These are phyloP conservation scores for Spodoptera picta DNA, from an alignment of 2,888 invertebrate species.

Conservation along the genomic window DNA sequence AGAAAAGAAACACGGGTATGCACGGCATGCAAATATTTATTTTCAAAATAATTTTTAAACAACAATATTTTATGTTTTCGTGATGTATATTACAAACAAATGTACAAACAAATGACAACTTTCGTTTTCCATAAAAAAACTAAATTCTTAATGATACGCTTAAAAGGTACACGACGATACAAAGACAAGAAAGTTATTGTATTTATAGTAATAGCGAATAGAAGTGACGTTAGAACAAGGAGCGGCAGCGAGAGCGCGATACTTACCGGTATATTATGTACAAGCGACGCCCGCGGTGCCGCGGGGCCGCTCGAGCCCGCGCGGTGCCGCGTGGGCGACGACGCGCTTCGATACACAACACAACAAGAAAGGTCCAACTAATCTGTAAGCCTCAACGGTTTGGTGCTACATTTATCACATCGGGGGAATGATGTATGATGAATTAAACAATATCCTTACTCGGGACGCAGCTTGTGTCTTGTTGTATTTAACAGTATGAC, in stretches of 20 bases:
- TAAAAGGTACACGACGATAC: slow-evolving; percentile 54
- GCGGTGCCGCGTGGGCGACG: slow-evolving; percentile 1
- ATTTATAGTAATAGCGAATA: slow-evolving; percentile 21
- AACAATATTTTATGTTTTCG: slow-evolving; percentile 83
- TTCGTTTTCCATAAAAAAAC: slow-evolving; percentile 83
- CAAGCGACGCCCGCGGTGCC: slow-evolving; percentile 24
- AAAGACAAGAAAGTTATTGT: slow-evolving; percentile 46
- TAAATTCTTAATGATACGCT: slow-evolving; percentile 77
- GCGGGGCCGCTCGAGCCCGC: no score
- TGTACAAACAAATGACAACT: slow-evolving; percentile 88
- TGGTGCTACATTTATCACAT: slow-evolving; percentile 2
- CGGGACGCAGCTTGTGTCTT: slow-evolving; percentile 14
- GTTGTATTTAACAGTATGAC: not conserved
- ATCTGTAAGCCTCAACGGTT: not conserved
- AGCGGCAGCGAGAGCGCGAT: slow-evolving; percentile 12
- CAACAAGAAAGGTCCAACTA: slow-evolving; percentile 11
- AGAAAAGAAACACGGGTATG: slow-evolving; percentile 72
- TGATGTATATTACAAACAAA: slow-evolving; percentile 75
- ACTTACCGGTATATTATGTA: slow-evolving; percentile 41
- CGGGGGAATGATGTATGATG: slow-evolving; percentile 36
- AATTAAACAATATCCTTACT: slow-evolving; percentile 22
- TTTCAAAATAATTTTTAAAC: slow-evolving; percentile 87
- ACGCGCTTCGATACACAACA: not conserved
- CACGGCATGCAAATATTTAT: slow-evolving; percentile 86
- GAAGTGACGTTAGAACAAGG: slow-evolving; percentile 26